Evolutionary conservation across 2,888 invertebrate species (phyloP), one percentile per base, ranked within the genome.

Genomic region (Leptinotarsa juncta): DNA sequence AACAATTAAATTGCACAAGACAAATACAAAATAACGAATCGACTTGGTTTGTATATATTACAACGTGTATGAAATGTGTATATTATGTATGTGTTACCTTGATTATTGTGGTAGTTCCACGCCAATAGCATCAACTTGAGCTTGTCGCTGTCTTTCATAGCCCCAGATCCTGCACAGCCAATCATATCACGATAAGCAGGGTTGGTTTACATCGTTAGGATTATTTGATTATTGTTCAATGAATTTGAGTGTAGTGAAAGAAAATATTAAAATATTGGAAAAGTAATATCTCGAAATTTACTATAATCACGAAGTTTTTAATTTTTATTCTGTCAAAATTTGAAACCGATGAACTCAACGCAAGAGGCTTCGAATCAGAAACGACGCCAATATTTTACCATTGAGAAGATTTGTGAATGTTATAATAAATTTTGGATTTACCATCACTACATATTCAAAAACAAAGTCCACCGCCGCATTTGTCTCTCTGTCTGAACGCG

Each of bases 51-150:
- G 62, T 71, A 70, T 74, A 74, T 68, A 18, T 51, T 49, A 49
- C 60, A 71, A 67, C 67, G 76, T 76, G 72, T 73, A 72, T 74
- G 71, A 68, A 50, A 74, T 16, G 75, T 74, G 67, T 66, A 67
- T 72, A 71, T 71, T 60, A 75, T 77, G 73, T 79, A 74, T 79
- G 78, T 79, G 78, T 83, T 91, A 91, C 91, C 91, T 92, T 91
- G 93, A 85, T 94, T 94, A 90, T 93, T 93, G 90, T 94, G 94
- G 90, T 94, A 94, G 92, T 95, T 95, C 95, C 95, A 95, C 87
- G 95, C 95, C 87, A 95, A 92, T 89, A 95, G 92, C 94, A 95
- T 95, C 90, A 94, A 91, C 91, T 95, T 95, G 90, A 95, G 91
- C 90, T 95, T 95, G 90, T 95, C 95, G 85, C 94, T 94, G 88